Conservation (phyloP, 2,888 invertebrate species). For the Orgyia antiqua region DNA sequence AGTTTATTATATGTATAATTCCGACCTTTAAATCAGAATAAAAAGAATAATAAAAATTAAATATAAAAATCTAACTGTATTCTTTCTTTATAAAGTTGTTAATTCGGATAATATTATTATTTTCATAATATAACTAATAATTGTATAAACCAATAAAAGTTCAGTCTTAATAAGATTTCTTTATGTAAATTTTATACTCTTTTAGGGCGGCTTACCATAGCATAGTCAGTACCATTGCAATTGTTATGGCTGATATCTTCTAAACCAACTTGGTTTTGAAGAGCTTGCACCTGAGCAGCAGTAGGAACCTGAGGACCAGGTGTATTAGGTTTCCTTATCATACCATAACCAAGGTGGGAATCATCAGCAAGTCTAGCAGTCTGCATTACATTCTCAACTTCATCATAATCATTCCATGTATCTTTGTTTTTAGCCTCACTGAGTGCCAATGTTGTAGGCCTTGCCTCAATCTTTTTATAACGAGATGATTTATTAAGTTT, state of each 20-base stretch:
- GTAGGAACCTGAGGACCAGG: slow-evolving; percentile 75
- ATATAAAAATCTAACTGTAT: too few species aligned
- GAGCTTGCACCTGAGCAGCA: slow-evolving; percentile 67
- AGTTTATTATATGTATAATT: too few species aligned
- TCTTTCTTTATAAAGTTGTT: too few species aligned
- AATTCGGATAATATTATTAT: too few species aligned
- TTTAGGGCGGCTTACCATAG: slow-evolving; percentile 91
- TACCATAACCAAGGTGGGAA: slow-evolving; percentile 88
- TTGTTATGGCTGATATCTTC: slow-evolving; percentile 82
- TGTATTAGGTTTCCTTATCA: slow-evolving; percentile 82
- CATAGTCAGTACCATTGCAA: slow-evolving; percentile 88
- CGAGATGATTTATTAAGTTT: slow-evolving; percentile 80
- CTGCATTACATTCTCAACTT: slow-evolving; percentile 83
- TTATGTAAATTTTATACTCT: slow-evolving; percentile 77
- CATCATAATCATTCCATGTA: slow-evolving; percentile 86
- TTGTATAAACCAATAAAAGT: slow-evolving; percentile 36
- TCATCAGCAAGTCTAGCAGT: slow-evolving; percentile 87
- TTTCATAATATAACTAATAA: too few species aligned
- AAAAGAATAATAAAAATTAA: too few species aligned
- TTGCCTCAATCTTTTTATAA: slow-evolving; percentile 84
- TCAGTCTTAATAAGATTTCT: slow-evolving; percentile 46
- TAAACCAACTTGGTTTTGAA: slow-evolving; percentile 62
- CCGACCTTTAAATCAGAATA: too few species aligned
- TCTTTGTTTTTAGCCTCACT: slow-evolving; percentile 64
- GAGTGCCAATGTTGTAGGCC: slow-evolving; percentile 74